Conservation (phyloP, 2,797 vertebrate genomes). For the Lacerta agilis region DNA sequence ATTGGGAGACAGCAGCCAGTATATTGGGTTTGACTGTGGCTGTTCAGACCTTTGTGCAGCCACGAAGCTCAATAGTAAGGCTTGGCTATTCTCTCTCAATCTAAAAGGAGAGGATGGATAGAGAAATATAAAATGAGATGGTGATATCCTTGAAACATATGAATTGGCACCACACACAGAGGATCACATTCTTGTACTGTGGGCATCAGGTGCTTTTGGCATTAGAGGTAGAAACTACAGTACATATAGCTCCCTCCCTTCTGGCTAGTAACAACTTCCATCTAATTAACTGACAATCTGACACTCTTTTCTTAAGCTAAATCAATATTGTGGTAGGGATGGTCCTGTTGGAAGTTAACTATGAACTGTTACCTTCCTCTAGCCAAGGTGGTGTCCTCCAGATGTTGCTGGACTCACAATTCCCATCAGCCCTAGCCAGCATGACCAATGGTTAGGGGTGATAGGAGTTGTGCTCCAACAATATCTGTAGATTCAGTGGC, state of each 20-base stretch:
- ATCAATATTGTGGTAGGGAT: not conserved
- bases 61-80: not conserved
- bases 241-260: not conserved
- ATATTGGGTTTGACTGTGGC: not conserved
- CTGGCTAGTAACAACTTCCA: not conserved
- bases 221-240: not conserved
- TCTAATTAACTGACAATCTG: not conserved
- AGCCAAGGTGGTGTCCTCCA: too few relatives aligned
- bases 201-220: not conserved
- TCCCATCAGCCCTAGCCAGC: too few relatives aligned
- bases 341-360: not conserved
- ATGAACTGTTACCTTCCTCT: not conserved
- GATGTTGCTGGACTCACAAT: too few relatives aligned
- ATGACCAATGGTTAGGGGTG: too few relatives aligned
- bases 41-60: not conserved
- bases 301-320: not conserved
- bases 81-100: not conserved
- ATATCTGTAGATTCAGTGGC: conserved; percentile 41
- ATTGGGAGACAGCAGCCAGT: not conserved
- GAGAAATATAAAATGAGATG: not conserved
- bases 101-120: not conserved
- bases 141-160: not conserved
- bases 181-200: not conserved
- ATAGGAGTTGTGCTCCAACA: too few relatives aligned
- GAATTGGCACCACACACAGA: not conserved